These are phyloP conservation scores for Ennomos fuscantarius DNA, from an alignment of 2,888 invertebrate genomes.

Conservation along the genomic window DNA sequence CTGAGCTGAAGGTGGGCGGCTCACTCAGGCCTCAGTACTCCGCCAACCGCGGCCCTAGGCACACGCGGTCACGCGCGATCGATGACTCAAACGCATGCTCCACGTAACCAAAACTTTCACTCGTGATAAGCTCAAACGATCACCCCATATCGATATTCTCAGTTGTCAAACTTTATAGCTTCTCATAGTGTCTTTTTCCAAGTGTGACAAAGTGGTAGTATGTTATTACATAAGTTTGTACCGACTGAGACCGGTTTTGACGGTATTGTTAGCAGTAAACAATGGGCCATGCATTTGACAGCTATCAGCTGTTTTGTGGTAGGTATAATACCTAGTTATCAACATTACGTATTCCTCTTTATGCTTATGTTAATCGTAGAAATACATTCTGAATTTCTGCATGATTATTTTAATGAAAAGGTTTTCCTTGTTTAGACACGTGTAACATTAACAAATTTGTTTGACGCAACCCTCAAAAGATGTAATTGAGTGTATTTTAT, in stretches of 20 bases:
- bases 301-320: conserved; percentile 49
- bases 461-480: too few relatives aligned
- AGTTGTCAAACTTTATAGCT: not conserved
- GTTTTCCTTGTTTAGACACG: too few relatives aligned
- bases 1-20: conserved; percentile 47
- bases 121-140: conserved; percentile 10
- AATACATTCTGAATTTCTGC: not conserved
- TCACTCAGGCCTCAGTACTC: conserved; percentile 54
- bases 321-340: conserved; percentile 32
- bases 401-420: not conserved
- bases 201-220: conserved; percentile 15
- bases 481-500: too few relatives aligned
- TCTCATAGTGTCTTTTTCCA: conserved; percentile 7
- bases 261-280: conserved; percentile 33
- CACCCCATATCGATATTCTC: not conserved
- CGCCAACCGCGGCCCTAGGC: conserved; percentile 58
- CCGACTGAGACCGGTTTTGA: conserved; percentile 9
- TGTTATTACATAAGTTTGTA: conserved; percentile 6
- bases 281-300: conserved; percentile 45
- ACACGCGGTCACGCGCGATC: conserved; percentile 40
- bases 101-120: conserved; percentile 57
- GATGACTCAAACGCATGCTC: conserved; percentile 47
- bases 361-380: not conserved
- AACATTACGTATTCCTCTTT: conserved; percentile 1
- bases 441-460: too few relatives aligned